Evolutionary conservation across 2,113 vertebrate genomes (phyloP).

Genomic region (Nematolebias whitei): DNA sequence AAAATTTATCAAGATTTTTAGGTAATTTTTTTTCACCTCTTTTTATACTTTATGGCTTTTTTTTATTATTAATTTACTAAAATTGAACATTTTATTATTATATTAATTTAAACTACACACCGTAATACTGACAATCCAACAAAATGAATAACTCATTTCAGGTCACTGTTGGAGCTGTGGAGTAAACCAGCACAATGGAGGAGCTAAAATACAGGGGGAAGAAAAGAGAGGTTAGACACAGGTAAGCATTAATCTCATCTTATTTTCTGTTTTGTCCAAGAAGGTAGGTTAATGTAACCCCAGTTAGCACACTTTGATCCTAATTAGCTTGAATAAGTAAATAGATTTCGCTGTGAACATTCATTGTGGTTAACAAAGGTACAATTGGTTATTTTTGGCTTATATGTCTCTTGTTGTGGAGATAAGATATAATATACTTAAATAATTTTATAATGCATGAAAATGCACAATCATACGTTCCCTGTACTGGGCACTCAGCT

Average conservation of each 20-base stretch:
- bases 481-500: too few relatives aligned
- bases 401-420: neutral
- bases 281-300: neutral
- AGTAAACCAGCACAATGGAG: conserved; percentile 59
- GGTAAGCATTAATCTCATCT: conserved; percentile 48
- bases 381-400: conserved; percentile 1
- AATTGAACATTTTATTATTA: neutral
- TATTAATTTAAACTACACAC: neutral
- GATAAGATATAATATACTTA: neutral
- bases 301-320: conserved; percentile 2
- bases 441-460: neutral
- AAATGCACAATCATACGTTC: neutral
- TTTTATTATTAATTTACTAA: too few relatives aligned
- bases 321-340: conserved; percentile 13
- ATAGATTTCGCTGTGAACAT: conserved; percentile 20
- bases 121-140: neutral
- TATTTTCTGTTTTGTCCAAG: conserved; percentile 5
- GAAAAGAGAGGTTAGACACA: conserved; percentile 71
- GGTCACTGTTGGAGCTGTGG: conserved; percentile 8
- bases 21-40: conserved; percentile 15
- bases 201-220: conserved; percentile 63
- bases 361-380: conserved; percentile 17
- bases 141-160: neutral
- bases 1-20: neutral
- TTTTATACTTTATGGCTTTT: neutral